These are phyloP conservation scores for Genyomyrus donnyi DNA, from an alignment of 2,113 vertebrate genomes.

Conservation along the genomic window DNA sequence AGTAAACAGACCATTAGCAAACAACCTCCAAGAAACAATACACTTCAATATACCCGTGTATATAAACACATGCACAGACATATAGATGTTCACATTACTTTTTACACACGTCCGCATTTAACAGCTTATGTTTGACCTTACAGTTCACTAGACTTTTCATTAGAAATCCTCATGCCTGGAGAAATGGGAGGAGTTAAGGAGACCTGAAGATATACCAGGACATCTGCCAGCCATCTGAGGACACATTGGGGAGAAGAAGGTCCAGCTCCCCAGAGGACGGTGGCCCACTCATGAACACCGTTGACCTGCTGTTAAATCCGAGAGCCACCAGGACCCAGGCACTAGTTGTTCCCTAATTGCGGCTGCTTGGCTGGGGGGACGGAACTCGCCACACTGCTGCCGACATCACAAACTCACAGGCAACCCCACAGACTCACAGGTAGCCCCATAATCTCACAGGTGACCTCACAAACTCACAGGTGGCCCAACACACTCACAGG, in stretches of 20 bases:
- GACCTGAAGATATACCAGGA: neutral
- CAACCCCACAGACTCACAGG: neutral
- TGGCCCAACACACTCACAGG: neutral
- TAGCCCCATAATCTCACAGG: neutral
- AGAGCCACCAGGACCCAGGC: neutral
- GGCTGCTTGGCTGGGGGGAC: neutral
- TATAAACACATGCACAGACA: neutral
- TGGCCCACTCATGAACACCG: neutral
- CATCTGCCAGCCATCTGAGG: conserved; percentile 9
- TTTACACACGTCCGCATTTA: neutral
- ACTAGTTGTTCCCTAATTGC: neutral
- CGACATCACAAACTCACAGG: neutral
- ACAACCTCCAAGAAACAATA: neutral
- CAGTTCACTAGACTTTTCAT: neutral
- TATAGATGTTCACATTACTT: neutral
- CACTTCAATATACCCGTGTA: neutral
- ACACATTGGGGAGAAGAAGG: neutral
- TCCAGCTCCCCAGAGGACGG: neutral
- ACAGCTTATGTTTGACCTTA: neutral
- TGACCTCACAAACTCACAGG: neutral
- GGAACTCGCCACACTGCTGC: neutral
- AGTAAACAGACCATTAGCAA: neutral
- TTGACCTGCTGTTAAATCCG: neutral
- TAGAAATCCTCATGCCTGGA: neutral
- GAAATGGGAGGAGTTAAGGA: neutral